Evolutionary conservation across 2,113 vertebrate genomes (phyloP), one percentile per base, ranked within the genome.

Genomic region (Microcebus tavaratra): DNA sequence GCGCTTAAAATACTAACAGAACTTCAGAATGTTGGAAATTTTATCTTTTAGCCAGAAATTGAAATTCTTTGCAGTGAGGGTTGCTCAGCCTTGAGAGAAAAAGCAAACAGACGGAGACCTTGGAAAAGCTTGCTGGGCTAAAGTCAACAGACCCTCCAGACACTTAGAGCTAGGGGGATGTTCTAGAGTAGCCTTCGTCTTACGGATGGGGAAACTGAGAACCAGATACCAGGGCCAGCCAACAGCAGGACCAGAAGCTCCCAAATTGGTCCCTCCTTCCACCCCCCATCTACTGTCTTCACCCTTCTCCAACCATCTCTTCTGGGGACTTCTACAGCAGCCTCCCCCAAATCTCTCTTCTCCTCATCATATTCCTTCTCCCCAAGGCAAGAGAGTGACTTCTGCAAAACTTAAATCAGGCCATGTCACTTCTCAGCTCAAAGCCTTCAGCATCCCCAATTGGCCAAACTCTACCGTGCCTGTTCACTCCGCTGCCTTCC

Each of bases 1-100:
- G 4, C 1, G 1, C 87, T 97, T 93, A 67, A 91, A 96, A 96
- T 88, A 84, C 14, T 84, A 84, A 92, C 89, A 97, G 79, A 94
- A 91, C 75, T 93, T 87, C 42, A 55, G 45, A 76, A 97, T 89
- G 87, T 15, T 31, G 70, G 76, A 31, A 53, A 84, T 76, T 80
- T 15, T 90, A 39, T 89, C 96, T 83, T 63, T 45, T 63, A 91
- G 53, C 81, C 83, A 59, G 79, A 91, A 79, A 87, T 68, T 8
- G 42, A 80, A 94, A 81, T 87, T 95, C 79, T 93, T 89, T 67
- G 75, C 90, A 95, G 42, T 2, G 21, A 97, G 39, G 31, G 12
- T 81, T 79, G 82, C 45, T 96, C 86, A 6, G 68, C 13, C 55
- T 76, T 75, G 55, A 92, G 36, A 94, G 91, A 63, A 94, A 87